Evolutionary conservation across 2,797 vertebrate genomes (phyloP), one percentile per base, ranked within the genome.

Genomic region (Myotis planiceps): DNA sequence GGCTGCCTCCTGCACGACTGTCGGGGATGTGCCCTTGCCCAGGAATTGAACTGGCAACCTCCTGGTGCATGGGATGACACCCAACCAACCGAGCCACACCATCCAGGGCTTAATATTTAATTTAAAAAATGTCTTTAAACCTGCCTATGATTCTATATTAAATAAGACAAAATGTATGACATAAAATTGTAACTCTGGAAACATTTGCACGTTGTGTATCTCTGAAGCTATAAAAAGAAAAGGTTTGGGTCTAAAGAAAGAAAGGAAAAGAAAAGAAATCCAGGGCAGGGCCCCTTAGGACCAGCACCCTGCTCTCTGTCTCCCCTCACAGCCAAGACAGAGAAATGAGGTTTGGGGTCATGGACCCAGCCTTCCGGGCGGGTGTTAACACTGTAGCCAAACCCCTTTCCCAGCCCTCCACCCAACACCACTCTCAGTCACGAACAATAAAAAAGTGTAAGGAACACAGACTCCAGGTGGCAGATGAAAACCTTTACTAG

Each of bases 401-500:
- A 37, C 32, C 84, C 21, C 6, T 14, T 42, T 45, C 29, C 53
- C 47, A 21, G 15, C 72, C 45, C 45, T 32, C 49, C 51, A 49
- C 21, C 3, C 72, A 51, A 72, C 76, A 32, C 37, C 47, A 45
- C 42, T 32, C 88, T 88, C 6, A 39, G 79, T 96, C 89, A 75
- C 4, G 34, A 83, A 91, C 75, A 87, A 95, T 96, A 92, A 92
- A 78, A 68, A 85, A 34, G 51, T 18, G 18, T n/a, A 76, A 76
- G 80, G 81, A 80, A n/a, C 91, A 88, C 75, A 82, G 80, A 37
- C 81, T 95, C 95, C 96, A 92, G 92, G 85, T 71, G 88, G 81
- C 92, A 94, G 65, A 82, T 63, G 68, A 51, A 93, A 90, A 78
- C 78, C 81, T 94, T 93, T 82, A 95, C 92, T 95, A 55, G 92